A percentile compares a stretch with the other conserved stretches of the same genome.
These are phyloP conservation scores for Pocillopora verrucosa DNA, from an alignment of 64 coral and sea anemone species.

Conservation along the genomic window DNA sequence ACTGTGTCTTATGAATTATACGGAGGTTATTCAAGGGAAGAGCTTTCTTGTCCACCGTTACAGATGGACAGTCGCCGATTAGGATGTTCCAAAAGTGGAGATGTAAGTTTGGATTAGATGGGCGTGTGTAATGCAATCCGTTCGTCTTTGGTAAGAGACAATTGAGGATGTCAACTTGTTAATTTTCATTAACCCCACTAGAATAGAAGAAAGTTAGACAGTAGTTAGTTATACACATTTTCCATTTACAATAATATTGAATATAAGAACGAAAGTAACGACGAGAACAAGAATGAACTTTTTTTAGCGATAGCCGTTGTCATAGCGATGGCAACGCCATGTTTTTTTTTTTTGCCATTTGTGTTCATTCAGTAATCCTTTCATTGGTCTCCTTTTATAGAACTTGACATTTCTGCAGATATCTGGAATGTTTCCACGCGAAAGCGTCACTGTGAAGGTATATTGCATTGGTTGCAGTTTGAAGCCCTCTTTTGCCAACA, in stretches of 20 bases:
- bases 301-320: too few species aligned
- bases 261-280: too few species aligned
- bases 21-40: background rate
- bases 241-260: too few species aligned
- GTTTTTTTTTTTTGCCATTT: background rate
- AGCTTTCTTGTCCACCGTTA: background rate
- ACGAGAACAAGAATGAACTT: too few species aligned
- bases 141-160: too few species aligned
- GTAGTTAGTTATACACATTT: too few species aligned
- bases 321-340: too few species aligned
- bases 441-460: background rate
- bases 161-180: too few species aligned
- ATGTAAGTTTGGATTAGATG: background rate
- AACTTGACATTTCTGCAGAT: background rate
- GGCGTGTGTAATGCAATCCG: too few species aligned
- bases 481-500: background rate
- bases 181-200: too few species aligned
- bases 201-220: too few species aligned
- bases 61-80: background rate
- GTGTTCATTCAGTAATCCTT: background rate
- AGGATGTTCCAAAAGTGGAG: constrained; percentile 8
- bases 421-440: background rate
- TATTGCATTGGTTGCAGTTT: background rate
- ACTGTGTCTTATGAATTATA: background rate
- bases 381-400: background rate